A percentile compares a stretch with the other conserved stretches of the same genome.
Conservation (phyloP, 1,140 invertebrate genomes). For the Drosophila tani region DNA sequence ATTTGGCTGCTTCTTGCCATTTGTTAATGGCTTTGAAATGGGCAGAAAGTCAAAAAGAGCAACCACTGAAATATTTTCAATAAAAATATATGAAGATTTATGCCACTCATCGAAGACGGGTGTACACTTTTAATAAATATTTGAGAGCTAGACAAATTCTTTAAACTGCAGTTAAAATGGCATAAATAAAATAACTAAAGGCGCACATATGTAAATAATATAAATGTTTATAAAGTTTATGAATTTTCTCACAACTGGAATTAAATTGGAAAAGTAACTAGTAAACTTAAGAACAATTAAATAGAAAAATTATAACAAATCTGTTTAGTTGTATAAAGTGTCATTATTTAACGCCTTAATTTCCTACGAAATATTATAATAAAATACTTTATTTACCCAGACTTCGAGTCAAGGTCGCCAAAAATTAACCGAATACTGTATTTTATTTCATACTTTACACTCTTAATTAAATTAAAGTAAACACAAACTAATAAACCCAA, state of each 20-base stretch:
- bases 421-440: no score
- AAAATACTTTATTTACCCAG: no score
- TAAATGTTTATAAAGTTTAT: no score
- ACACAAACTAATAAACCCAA: not conserved
- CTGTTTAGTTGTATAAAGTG: no score
- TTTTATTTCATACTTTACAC: not conserved
- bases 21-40: conserved; percentile 82
- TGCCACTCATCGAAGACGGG: conserved; percentile 1
- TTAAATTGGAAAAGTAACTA: not conserved
- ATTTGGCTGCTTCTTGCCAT: conserved; percentile 74
- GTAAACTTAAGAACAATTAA: not conserved
- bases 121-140: conserved; percentile 3
- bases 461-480: not conserved
- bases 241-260: not conserved
- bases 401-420: no score
- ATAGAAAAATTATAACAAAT: no score
- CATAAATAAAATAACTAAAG: no score
- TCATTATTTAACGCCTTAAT: no score
- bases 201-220: not conserved
- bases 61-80: conserved; percentile 28
- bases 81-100: conserved; percentile 16
- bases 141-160: not conserved
- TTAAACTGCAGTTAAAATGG: not conserved
- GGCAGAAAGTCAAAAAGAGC: conserved; percentile 35
- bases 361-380: no score